phyloP scores from a whole-genome alignment of 2,888 invertebrate species.

The Agonopterix alstromeriana region DNA sequence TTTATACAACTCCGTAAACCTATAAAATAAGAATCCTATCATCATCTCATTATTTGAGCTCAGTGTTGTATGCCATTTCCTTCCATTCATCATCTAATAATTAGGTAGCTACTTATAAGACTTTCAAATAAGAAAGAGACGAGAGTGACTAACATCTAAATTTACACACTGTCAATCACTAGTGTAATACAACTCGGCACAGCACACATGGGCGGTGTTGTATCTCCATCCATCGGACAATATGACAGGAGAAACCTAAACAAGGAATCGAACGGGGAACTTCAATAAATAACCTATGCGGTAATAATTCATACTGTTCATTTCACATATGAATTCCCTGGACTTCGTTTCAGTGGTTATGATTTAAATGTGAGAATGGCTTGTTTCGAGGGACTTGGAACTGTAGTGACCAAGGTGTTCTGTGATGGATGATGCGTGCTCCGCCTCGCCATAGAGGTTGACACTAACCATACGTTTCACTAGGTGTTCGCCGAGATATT shows the following conservation, averaged over 20 bases:
- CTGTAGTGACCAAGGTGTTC: constrained; percentile 3
- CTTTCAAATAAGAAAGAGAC: no score
- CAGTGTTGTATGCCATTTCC: no score
- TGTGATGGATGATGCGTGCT: constrained; percentile 24
- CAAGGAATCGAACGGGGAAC: constrained; percentile 35
- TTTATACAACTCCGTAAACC: no score
- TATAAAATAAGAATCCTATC: no score
- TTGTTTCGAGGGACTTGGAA: constrained; percentile 8
- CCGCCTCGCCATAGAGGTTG: constrained; percentile 13
- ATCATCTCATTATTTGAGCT: no score
- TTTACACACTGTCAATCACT: constrained; percentile 3
- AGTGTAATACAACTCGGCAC: constrained; percentile 14
- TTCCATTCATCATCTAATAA: no score
- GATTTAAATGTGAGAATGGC: neutral
- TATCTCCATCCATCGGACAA: constrained; percentile 23
- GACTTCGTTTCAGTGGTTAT: no score
- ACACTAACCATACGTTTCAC: neutral
- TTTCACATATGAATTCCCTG: no score
- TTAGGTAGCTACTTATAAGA: no score
- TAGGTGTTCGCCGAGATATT: neutral
- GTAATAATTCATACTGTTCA: constrained; percentile 41
- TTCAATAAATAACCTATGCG: constrained; percentile 49
- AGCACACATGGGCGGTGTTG: constrained; percentile 16
- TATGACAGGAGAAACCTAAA: constrained; percentile 51
- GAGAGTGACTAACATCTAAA: constrained; percentile 1